Percentiles rank a stretch among this genome's conserved stretches.
These are phyloP conservation scores for Strigamia transsilvanica DNA, from an alignment of 2,888 invertebrate genomes.

Conservation along the genomic window DNA sequence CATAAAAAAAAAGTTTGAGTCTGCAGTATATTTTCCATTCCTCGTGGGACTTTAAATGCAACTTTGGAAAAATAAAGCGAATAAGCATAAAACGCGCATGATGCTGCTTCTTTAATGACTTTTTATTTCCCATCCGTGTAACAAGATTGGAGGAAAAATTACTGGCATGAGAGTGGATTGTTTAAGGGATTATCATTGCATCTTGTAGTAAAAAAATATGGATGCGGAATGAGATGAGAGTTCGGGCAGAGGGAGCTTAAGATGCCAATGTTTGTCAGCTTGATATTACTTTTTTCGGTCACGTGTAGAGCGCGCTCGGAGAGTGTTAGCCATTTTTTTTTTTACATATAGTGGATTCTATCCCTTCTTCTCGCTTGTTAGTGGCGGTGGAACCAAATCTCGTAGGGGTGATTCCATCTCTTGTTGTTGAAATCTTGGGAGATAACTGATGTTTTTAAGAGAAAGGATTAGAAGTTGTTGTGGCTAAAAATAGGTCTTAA, in stretches of 20 bases:
- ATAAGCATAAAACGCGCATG: not conserved
- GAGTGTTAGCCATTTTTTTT: not conserved
- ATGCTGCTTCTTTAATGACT: not conserved
- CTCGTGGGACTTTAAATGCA: conserved; percentile 4
- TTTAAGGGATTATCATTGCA: not conserved
- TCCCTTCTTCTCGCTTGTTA: not conserved
- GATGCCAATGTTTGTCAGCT: conserved; percentile 6
- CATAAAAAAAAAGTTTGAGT: not conserved
- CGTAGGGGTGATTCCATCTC: conserved; percentile 22
- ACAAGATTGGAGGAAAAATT: not conserved
- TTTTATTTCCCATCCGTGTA: not conserved
- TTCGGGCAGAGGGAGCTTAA: not conserved
- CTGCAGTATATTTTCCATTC: not conserved
- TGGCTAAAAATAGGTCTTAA: conserved; percentile 7
- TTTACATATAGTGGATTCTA: not conserved
- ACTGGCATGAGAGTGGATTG: not conserved
- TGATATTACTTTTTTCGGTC: conserved; percentile 31
- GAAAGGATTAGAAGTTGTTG: not conserved
- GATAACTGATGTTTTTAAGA: not conserved
- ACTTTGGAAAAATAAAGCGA: not conserved
- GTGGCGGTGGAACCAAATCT: conserved; percentile 27
- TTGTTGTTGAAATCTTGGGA: conserved; percentile 1
- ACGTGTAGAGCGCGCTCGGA: not conserved
- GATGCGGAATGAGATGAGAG: not conserved
- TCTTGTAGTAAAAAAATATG: not conserved